Percentiles rank a stretch among this genome's conserved stretches.
phyloP scores from a whole-genome alignment of 2,888 invertebrate genomes.

The Phorcus lineatus region DNA sequence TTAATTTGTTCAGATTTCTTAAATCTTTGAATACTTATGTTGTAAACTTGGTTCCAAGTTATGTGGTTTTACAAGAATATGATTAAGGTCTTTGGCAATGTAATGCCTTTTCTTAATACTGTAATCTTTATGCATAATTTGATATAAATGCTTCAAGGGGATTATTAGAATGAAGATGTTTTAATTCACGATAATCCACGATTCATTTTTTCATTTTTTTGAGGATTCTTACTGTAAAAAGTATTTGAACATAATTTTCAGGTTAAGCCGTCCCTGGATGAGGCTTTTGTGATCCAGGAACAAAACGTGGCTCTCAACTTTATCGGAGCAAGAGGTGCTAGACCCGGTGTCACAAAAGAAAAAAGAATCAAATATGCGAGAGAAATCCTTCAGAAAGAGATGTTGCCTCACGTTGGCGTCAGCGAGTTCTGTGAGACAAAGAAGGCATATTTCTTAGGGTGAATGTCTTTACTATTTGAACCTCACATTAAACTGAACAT shows the following conservation, averaged over 20 bases:
- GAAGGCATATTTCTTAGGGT: slow-evolving; percentile 97
- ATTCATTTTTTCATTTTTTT: too few relatives aligned
- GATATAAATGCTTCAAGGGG: too few relatives aligned
- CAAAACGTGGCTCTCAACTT: slow-evolving; percentile 99
- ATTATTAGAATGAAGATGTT: too few relatives aligned
- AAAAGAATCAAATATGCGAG: slow-evolving; percentile 99
- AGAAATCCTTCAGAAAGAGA: slow-evolving; percentile 99
- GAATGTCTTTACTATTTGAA: slow-evolving; percentile 36
- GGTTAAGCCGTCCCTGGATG: slow-evolving; percentile 97
- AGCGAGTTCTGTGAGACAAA: slow-evolving; percentile 99
- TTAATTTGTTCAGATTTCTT: neutral
- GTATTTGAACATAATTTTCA: slow-evolving; percentile 38
- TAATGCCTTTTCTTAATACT: too few relatives aligned
- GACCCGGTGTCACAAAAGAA: slow-evolving; percentile 98
- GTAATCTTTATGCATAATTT: neutral
- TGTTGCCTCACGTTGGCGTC: slow-evolving; percentile 99
- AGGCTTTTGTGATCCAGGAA: slow-evolving; percentile 99
- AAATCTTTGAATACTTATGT: too few relatives aligned
- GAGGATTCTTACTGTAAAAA: too few relatives aligned
- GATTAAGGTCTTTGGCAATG: too few relatives aligned
- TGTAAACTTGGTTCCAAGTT: too few relatives aligned
- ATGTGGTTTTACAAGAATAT: too few relatives aligned
- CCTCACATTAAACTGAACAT: too few relatives aligned
- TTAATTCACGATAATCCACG: too few relatives aligned
- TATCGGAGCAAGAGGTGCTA: slow-evolving; percentile 96